These are phyloP conservation scores for Azorinus chamasolen DNA, from an alignment of 2,888 invertebrate genomes.

Conservation along the genomic window DNA sequence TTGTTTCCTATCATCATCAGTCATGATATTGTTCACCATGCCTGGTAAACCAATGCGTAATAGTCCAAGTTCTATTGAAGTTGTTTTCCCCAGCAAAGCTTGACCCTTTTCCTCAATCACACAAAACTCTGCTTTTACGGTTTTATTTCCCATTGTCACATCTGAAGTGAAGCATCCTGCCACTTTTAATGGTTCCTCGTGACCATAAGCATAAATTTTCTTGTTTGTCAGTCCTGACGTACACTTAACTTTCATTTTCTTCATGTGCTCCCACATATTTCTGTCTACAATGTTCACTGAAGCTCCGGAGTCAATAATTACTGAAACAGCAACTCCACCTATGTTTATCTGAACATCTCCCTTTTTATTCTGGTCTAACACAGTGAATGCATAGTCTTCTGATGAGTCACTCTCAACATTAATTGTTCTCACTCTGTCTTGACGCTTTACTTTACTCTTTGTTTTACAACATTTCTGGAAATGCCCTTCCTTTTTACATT, in stretches of 20 bases:
- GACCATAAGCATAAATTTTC: slow-evolving; percentile 40
- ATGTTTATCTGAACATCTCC: slow-evolving; percentile 8
- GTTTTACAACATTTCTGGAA: slow-evolving; percentile 37
- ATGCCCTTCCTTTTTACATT: slow-evolving; percentile 24
- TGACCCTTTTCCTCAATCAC: slow-evolving; percentile 33
- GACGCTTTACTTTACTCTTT: not conserved
- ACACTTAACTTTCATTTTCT: slow-evolving; percentile 32
- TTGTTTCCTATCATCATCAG: not conserved
- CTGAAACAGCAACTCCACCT: slow-evolving; percentile 11
- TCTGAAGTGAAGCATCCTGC: slow-evolving; percentile 22
- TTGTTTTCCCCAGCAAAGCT: slow-evolving; percentile 19
- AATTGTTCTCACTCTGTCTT: not conserved
- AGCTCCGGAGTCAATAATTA: slow-evolving; percentile 45
- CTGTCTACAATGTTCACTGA: slow-evolving; percentile 35
- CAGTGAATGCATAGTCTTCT: not conserved
- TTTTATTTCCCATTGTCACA: slow-evolving; percentile 15
- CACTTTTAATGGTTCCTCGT: slow-evolving; percentile 21
- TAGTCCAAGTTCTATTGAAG: slow-evolving; percentile 26
- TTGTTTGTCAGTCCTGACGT: slow-evolving; percentile 10
- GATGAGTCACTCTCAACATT: slow-evolving; percentile 1
- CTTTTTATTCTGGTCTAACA: no score
- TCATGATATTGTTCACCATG: slow-evolving; percentile 10
- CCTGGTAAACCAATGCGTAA: slow-evolving; percentile 10
- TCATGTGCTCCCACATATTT: slow-evolving; percentile 28
- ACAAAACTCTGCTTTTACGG: slow-evolving; percentile 20